phyloP scores from a whole-genome alignment of 2,888 invertebrate species.

The Acleris holmiana region DNA sequence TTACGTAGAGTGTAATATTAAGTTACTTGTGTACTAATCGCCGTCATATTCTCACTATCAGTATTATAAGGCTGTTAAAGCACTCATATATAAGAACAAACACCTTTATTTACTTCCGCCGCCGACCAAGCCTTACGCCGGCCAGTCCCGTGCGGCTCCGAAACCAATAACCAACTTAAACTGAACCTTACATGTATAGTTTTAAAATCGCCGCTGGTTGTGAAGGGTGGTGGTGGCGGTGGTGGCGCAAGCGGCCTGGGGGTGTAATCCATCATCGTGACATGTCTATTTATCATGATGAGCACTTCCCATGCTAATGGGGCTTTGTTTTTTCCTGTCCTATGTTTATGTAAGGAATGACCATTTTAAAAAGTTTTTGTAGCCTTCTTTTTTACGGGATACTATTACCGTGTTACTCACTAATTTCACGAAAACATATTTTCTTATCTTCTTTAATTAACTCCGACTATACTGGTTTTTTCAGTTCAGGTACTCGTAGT shows the following conservation, averaged over 20 bases:
- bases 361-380: conserved; percentile 5
- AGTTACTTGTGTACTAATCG: background rate
- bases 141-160: background rate
- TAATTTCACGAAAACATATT: too few species aligned
- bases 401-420: background rate
- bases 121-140: conserved; percentile 7
- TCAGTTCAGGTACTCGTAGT: too few species aligned
- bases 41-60: background rate
- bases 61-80: conserved; percentile 6
- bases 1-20: too few species aligned
- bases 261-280: conserved; percentile 79
- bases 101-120: conserved; percentile 25
- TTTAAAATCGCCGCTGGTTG: background rate
- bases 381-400: background rate
- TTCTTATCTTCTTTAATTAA: too few species aligned
- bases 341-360: conserved; percentile 27
- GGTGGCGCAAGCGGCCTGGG: conserved; percentile 48
- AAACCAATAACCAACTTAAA: conserved; percentile 41
- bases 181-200: conserved; percentile 42
- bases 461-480: too few species aligned
- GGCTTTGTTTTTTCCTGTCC: conserved; percentile 60
- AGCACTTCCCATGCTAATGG: conserved; percentile 78
- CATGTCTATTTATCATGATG: conserved; percentile 82
- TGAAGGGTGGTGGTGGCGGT: conserved; percentile 44
- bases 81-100: conserved; percentile 24